Percentiles rank a stretch among this genome's conserved stretches.
Evolutionary conservation across 1,140 invertebrate species (phyloP).

Genomic region (Drosophila punjabiensis): DNA sequence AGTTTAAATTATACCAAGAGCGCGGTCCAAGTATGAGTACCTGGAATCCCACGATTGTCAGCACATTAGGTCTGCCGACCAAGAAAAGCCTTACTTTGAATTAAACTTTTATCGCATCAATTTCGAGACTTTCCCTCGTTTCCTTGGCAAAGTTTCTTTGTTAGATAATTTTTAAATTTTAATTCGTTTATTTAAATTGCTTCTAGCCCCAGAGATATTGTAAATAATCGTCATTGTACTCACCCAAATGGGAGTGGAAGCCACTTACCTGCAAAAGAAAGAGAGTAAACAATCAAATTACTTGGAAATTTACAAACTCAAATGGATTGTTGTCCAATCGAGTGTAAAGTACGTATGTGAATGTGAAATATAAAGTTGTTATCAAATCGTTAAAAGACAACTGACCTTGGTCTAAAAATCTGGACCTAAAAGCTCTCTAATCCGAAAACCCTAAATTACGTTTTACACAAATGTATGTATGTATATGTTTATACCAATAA

Average conservation of each 20-base stretch:
- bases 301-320: slow-evolving; percentile 5
- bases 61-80: slow-evolving; percentile 67
- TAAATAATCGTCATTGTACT: slow-evolving; percentile 34
- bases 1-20: slow-evolving; percentile 70
- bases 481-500: no score
- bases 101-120: slow-evolving; percentile 62
- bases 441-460: no score
- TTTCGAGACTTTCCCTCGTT: slow-evolving; percentile 34
- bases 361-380: background rate
- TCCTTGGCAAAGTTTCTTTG: slow-evolving; percentile 70
- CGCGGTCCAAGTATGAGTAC: slow-evolving; percentile 39
- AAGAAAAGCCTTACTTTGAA: slow-evolving; percentile 34
- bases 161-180: slow-evolving; percentile 56
- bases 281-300: slow-evolving; percentile 14
- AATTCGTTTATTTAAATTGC: slow-evolving; percentile 76
- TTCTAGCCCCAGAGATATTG: slow-evolving; percentile 50
- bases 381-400: no score
- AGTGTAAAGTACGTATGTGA: background rate
- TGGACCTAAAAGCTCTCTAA: no score
- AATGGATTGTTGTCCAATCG: background rate
- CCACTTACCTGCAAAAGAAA: slow-evolving; percentile 67
- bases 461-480: no score
- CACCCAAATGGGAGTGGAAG: slow-evolving; percentile 7
- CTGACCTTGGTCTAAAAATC: no score
- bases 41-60: slow-evolving; percentile 74